Conservation (phyloP, 2,113 vertebrate genomes). For the Serilophus lunatus region DNA sequence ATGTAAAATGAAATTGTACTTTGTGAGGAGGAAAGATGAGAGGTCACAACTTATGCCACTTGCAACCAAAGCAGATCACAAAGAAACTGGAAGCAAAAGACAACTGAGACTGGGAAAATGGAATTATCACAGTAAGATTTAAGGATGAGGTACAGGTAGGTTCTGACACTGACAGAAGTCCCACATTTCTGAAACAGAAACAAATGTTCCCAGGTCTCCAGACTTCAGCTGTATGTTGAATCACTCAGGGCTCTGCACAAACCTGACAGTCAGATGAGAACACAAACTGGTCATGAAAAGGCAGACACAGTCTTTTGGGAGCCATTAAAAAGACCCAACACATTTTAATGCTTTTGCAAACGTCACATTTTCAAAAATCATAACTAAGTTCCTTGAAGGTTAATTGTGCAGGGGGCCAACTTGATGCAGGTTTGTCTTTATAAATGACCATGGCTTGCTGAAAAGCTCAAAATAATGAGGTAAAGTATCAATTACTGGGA, state of each 20-base stretch:
- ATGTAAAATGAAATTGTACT: neutral
- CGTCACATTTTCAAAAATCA: neutral
- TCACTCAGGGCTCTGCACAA: neutral
- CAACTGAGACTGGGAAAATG: neutral
- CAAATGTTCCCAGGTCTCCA: neutral
- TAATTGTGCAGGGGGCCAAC: neutral
- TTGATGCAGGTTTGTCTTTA: neutral
- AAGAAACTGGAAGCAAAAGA: neutral
- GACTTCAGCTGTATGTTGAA: neutral
- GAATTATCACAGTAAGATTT: neutral
- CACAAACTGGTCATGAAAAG: neutral
- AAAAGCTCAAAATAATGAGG: neutral
- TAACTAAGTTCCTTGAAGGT: neutral
- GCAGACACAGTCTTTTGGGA: neutral
- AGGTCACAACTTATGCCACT: neutral
- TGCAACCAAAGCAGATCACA: neutral
- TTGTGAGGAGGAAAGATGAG: neutral
- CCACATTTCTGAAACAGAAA: neutral
- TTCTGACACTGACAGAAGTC: neutral
- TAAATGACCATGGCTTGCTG: neutral
- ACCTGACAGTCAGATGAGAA: neutral
- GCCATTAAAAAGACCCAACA: neutral
- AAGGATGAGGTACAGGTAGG: neutral
- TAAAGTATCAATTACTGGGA: neutral
- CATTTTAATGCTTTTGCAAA: neutral